Evolutionary conservation across 2,888 invertebrate genomes (phyloP).

Genomic region (Hypomecis atomaria): DNA sequence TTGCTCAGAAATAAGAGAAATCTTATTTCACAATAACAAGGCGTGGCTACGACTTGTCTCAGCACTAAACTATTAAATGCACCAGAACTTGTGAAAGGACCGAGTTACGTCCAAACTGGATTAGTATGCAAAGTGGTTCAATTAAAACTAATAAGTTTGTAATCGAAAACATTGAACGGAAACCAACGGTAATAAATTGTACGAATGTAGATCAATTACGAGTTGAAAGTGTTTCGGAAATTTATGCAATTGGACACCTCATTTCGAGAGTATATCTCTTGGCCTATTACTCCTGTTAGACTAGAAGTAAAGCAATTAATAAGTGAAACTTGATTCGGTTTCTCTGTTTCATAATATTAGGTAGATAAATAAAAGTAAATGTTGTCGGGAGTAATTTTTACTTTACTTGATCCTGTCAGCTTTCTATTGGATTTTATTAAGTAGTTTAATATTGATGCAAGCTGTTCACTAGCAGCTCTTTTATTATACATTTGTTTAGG

Average conservation of each 20-base stretch:
- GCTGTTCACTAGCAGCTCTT: too few relatives aligned
- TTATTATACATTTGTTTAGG: too few relatives aligned
- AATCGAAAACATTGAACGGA: conserved; percentile 46
- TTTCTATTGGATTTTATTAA: too few relatives aligned
- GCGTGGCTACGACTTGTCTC: conserved; percentile 53
- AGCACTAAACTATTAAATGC: conserved; percentile 57
- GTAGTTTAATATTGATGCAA: too few relatives aligned
- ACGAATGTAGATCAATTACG: conserved; percentile 40
- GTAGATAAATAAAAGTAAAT: too few relatives aligned
- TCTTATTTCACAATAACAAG: conserved; percentile 48
- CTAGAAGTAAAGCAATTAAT: conserved; percentile 14
- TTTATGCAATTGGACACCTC: conserved; percentile 28
- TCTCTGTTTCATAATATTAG: not conserved
- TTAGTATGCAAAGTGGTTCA: conserved; percentile 45
- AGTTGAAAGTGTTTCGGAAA: conserved; percentile 33
- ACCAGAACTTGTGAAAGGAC: conserved; percentile 55
- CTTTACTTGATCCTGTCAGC: too few relatives aligned
- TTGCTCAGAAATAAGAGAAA: conserved; percentile 46
- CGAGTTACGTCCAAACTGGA: conserved; percentile 43
- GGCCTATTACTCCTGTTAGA: conserved; percentile 15
- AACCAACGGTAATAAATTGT: conserved; percentile 38
- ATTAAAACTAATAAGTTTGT: conserved; percentile 49
- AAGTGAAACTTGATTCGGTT: conserved; percentile 9
- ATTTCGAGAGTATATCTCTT: conserved; percentile 25
- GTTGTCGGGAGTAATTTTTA: too few relatives aligned